These are phyloP conservation scores for Tenebrosternarchus preto DNA, from an alignment of 2,113 vertebrate species.

Conservation along the genomic window DNA sequence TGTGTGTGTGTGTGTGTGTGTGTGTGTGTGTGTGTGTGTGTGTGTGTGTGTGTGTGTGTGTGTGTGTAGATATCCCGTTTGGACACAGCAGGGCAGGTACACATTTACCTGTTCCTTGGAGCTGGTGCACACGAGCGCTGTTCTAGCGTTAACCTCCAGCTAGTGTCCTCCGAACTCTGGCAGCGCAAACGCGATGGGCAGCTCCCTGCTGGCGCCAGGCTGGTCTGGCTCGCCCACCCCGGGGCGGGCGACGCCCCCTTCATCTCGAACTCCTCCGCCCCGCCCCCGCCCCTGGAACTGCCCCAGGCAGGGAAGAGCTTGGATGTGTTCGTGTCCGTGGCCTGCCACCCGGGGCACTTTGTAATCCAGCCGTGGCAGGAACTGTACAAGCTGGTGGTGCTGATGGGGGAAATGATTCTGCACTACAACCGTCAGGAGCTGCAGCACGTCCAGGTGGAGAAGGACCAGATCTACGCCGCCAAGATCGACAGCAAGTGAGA, in stretches of 20 bases:
- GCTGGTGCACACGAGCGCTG: slow-evolving; percentile 71
- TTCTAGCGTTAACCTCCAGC: slow-evolving; percentile 82
- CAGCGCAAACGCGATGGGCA: slow-evolving; percentile 65
- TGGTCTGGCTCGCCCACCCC: not conserved
- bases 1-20: not conserved
- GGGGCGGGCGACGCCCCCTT: slow-evolving; percentile 43
- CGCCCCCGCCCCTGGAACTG: slow-evolving; percentile 79
- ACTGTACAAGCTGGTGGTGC: slow-evolving; percentile 84
- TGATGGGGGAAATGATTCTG: slow-evolving; percentile 95
- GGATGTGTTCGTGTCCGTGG: slow-evolving; percentile 87
- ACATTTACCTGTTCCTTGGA: slow-evolving; percentile 82
- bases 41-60: slow-evolving; percentile 13
- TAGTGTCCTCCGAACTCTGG: slow-evolving; percentile 80
- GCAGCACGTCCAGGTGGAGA: slow-evolving; percentile 67
- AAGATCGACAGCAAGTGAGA: slow-evolving; percentile 90
- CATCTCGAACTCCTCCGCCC: not conserved
- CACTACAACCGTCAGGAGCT: slow-evolving; percentile 81
- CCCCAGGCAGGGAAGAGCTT: slow-evolving; percentile 82
- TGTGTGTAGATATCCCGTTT: slow-evolving; percentile 78
- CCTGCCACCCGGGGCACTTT: slow-evolving; percentile 92
- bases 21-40: not conserved
- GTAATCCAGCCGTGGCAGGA: slow-evolving; percentile 91
- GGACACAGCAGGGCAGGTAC: slow-evolving; percentile 72
- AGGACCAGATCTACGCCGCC: slow-evolving; percentile 85
- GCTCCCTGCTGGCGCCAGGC: not conserved